These are phyloP conservation scores for Aleiodes alternator DNA, from an alignment of 2,888 invertebrate genomes.

Conservation along the genomic window DNA sequence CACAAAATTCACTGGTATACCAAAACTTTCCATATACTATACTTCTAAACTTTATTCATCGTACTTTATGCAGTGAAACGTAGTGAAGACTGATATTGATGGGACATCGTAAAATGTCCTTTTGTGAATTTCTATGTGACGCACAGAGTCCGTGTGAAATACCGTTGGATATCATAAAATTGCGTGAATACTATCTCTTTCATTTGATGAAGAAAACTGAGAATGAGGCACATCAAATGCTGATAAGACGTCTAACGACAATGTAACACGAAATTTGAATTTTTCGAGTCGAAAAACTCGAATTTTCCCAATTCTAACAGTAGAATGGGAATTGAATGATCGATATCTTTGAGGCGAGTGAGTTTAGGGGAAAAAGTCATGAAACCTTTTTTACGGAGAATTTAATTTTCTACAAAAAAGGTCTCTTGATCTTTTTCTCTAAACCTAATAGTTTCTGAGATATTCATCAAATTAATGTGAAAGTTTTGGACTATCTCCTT, in stretches of 20 bases:
- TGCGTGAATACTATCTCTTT: slow-evolving; percentile 28
- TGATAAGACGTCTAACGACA: not conserved
- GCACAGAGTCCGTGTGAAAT: slow-evolving; percentile 1
- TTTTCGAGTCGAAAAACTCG: too few species aligned
- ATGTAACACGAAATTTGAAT: too few species aligned
- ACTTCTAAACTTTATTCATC: slow-evolving; percentile 17
- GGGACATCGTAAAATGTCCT: slow-evolving; percentile 31
- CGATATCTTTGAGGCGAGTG: too few species aligned
- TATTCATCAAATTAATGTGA: too few species aligned
- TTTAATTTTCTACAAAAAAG: too few species aligned
- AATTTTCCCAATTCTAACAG: too few species aligned
- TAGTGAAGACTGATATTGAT: slow-evolving; percentile 23
- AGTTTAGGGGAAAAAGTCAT: too few species aligned
- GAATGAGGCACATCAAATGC: slow-evolving; percentile 5
- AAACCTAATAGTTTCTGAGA: too few species aligned
- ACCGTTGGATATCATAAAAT: slow-evolving; percentile 14
- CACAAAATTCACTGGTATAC: slow-evolving; percentile 10
- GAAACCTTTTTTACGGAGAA: too few species aligned
- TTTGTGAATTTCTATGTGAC: slow-evolving; percentile 14
- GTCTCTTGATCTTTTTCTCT: too few species aligned
- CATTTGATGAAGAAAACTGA: slow-evolving; percentile 12
- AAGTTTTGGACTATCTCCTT: too few species aligned
- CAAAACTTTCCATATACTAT: not conserved
- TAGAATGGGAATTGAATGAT: too few species aligned
- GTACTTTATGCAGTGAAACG: slow-evolving; percentile 27